Conservation (phyloP, 2,888 invertebrate species). For the Stegana nigrithorax region DNA sequence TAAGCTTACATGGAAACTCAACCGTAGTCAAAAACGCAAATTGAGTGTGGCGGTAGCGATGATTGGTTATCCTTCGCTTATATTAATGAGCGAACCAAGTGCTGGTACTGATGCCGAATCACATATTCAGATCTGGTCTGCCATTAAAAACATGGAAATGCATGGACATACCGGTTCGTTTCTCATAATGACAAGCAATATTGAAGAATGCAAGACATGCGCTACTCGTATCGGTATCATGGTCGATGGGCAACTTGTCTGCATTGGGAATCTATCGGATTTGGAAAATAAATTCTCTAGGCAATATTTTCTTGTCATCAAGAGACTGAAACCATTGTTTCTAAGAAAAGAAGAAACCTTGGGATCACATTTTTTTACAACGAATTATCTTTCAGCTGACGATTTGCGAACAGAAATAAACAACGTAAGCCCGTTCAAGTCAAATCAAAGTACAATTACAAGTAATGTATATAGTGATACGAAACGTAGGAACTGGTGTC, state of each 20-base stretch:
- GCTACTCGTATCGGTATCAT: neutral
- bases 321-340: no score
- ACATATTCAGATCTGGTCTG: neutral
- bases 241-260: neutral
- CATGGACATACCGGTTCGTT: neutral
- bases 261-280: neutral
- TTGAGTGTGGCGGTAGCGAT: neutral
- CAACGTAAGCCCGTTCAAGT: no score
- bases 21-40: neutral
- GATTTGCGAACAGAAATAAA: no score
- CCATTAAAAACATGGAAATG: neutral
- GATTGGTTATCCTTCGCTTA: neutral
- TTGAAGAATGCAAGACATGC: neutral
- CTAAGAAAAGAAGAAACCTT: no score
- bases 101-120: neutral
- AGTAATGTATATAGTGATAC: no score
- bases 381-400: no score
- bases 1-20: neutral
- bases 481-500: neutral
- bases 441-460: no score
- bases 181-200: neutral
- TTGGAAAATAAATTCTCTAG: neutral
- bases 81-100: neutral
- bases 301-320: neutral
- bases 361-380: no score